phyloP scores from a whole-genome alignment of 2,888 invertebrate genomes.

The Eilema depressum region DNA sequence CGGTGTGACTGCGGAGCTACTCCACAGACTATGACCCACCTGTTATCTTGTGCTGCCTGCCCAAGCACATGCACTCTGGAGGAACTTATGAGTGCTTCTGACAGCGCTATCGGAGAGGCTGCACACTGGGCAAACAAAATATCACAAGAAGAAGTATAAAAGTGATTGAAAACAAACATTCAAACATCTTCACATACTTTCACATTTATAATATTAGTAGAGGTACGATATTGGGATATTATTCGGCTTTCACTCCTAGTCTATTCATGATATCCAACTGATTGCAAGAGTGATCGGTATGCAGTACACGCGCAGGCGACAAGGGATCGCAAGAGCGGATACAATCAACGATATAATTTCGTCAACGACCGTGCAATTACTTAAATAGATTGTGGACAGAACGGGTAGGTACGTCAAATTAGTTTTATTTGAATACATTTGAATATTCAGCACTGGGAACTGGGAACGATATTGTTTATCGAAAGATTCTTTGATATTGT shows the following conservation, averaged over 20 bases:
- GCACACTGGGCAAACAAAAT: no score
- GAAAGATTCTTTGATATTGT: neutral
- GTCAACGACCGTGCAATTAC: slow-evolving; percentile 54
- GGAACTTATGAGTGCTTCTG: no score
- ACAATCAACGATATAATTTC: slow-evolving; percentile 50
- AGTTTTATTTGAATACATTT: slow-evolving; percentile 37
- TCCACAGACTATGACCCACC: no score
- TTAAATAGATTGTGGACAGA: slow-evolving; percentile 47
- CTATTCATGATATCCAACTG: neutral
- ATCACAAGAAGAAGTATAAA: no score
- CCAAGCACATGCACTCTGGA: no score
- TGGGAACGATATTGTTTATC: neutral
- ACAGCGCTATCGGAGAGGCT: no score
- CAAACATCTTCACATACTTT: no score
- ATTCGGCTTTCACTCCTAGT: neutral
- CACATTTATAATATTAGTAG: neutral
- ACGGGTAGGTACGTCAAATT: slow-evolving; percentile 32
- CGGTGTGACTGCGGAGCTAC: no score
- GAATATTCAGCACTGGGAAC: slow-evolving; percentile 23
- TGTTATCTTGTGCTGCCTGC: no score
- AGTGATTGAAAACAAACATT: no score
- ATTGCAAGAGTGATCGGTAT: slow-evolving; percentile 30
- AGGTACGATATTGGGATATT: neutral
- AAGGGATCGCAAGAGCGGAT: slow-evolving; percentile 39
- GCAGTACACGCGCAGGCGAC: slow-evolving; percentile 36